These are phyloP conservation scores for Drosophila nasuta DNA, from an alignment of 1,140 invertebrate species.

Conservation along the genomic window DNA sequence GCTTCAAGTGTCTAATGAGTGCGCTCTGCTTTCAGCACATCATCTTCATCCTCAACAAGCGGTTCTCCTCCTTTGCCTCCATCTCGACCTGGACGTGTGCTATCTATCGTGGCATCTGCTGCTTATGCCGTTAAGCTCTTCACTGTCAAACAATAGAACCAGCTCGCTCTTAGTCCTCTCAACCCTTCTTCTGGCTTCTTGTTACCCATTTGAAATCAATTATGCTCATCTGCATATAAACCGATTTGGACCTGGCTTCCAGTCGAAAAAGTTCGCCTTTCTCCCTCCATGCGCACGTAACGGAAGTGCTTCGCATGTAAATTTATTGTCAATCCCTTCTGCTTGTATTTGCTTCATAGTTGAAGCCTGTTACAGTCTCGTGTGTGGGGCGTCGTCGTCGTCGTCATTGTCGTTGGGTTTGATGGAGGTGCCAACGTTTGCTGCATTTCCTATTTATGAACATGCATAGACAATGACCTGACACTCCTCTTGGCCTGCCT, in stretches of 20 bases:
- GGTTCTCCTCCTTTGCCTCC: background rate
- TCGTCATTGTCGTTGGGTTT: background rate
- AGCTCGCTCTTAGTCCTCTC: background rate
- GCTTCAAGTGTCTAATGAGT: slow-evolving; percentile 73
- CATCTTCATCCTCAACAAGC: slow-evolving; percentile 23
- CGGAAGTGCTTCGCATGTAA: slow-evolving; percentile 79
- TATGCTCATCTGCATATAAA: slow-evolving; percentile 84
- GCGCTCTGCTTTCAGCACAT: slow-evolving; percentile 51
- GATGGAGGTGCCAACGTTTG: slow-evolving; percentile 50
- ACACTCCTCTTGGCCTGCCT: slow-evolving; percentile 6
- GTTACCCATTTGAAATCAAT: slow-evolving; percentile 74
- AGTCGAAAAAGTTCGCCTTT: slow-evolving; percentile 2
- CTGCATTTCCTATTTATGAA: slow-evolving; percentile 83
- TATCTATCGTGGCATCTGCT: slow-evolving; percentile 58
- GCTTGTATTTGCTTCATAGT: slow-evolving; percentile 1
- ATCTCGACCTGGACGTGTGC: slow-evolving; percentile 33
- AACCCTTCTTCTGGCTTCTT: background rate
- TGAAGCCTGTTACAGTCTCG: slow-evolving; percentile 9
- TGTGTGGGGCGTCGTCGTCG: slow-evolving; percentile 28
- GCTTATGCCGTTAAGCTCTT: slow-evolving; percentile 64
- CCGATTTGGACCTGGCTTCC: slow-evolving; percentile 67
- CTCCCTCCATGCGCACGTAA: slow-evolving; percentile 33
- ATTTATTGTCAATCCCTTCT: slow-evolving; percentile 73
- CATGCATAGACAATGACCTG: slow-evolving; percentile 77
- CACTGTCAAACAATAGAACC: slow-evolving; percentile 47